Percentiles rank a stretch among this genome's conserved stretches.
Conservation (phyloP, 2,797 vertebrate species). For the Tragopan temminckii region DNA sequence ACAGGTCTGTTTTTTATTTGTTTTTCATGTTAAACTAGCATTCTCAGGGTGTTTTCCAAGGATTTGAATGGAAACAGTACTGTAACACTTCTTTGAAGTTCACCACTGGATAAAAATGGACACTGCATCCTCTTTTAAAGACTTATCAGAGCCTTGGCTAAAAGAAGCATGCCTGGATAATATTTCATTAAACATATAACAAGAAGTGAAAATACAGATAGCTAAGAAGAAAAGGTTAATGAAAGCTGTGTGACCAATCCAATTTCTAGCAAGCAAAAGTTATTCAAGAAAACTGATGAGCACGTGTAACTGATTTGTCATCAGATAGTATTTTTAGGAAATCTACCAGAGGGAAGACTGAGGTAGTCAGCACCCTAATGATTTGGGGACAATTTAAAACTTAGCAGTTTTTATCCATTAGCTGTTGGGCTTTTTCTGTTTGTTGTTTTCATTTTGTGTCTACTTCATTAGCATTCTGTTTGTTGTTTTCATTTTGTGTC, state of each 20-base stretch:
- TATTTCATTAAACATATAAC: neutral
- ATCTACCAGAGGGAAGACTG: neutral
- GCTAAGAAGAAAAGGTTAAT: neutral
- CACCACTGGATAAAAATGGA: neutral
- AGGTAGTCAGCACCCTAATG: neutral
- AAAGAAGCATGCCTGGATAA: neutral
- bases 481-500: neutral
- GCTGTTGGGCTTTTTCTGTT: neutral
- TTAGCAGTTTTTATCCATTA: neutral
- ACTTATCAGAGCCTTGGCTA: neutral
- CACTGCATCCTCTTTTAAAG: neutral
- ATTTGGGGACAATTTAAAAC: neutral
- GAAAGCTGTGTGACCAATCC: neutral
- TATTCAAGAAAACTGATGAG: neutral
- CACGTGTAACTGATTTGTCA: neutral
- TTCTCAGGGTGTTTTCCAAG: neutral
- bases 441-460: neutral
- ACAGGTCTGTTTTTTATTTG: fast-evolving
- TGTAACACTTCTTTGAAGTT: neutral
- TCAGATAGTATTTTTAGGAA: neutral
- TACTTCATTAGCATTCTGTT: neutral
- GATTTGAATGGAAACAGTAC: neutral
- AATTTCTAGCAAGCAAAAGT: neutral
- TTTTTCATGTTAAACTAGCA: neutral
- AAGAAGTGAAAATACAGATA: neutral